phyloP scores from a whole-genome alignment of 2,888 invertebrate genomes.

The Aporophyla nigra region DNA sequence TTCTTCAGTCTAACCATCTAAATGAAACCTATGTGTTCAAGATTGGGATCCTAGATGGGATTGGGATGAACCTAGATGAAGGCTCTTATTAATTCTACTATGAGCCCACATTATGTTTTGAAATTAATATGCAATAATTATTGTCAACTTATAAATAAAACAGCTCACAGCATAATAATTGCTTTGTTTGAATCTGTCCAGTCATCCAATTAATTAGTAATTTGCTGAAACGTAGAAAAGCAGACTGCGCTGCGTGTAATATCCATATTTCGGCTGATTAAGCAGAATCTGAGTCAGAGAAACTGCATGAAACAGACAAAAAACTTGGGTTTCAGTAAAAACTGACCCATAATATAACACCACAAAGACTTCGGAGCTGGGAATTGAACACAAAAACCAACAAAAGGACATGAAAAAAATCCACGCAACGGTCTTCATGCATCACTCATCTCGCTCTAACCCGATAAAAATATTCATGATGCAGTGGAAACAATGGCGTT shows the following conservation, averaged over 20 bases:
- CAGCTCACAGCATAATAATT: conserved; percentile 27
- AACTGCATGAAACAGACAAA: conserved; percentile 37
- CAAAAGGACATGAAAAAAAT: conserved; percentile 82
- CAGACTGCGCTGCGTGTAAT: conserved; percentile 13
- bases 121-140: conserved; percentile 32
- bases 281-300: conserved; percentile 21
- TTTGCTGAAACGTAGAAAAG: conserved; percentile 49
- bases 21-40: conserved; percentile 9
- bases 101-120: background rate
- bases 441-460: conserved; percentile 84
- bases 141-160: conserved; percentile 35
- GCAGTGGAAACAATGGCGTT: conserved; percentile 85
- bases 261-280: conserved; percentile 50
- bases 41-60: background rate
- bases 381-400: conserved; percentile 72
- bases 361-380: conserved; percentile 60
- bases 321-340: conserved; percentile 46
- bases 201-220: conserved; percentile 59
- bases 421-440: conserved; percentile 84
- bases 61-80: background rate
- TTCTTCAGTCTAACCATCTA: conserved; percentile 18
- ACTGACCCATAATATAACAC: conserved; percentile 30
- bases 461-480: conserved; percentile 87
- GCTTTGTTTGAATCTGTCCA: conserved; percentile 59
- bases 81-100: background rate